phyloP scores from a whole-genome alignment of 2,888 invertebrate genomes.

The Melanchra persicariae region DNA sequence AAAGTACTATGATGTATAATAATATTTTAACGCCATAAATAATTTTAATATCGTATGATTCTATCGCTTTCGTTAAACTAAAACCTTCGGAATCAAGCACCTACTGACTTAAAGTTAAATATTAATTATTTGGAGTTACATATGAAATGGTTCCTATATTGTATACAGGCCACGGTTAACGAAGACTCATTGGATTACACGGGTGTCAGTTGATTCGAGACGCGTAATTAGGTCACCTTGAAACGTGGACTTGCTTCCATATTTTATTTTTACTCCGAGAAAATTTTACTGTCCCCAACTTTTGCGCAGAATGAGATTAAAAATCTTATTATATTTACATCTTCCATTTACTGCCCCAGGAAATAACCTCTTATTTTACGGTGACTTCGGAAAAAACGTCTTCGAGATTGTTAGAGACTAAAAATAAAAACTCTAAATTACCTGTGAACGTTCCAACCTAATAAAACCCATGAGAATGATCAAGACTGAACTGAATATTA shows the following conservation, averaged over 20 bases:
- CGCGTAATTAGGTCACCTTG: constrained; percentile 70
- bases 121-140: constrained; percentile 11
- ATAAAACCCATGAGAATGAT: constrained; percentile 7
- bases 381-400: constrained; percentile 4
- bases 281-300: constrained; percentile 39
- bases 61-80: constrained; percentile 8
- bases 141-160: constrained; percentile 23
- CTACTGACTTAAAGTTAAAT: constrained; percentile 1
- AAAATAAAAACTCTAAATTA: constrained; percentile 4
- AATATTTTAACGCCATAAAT: constrained; percentile 39
- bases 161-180: constrained; percentile 60
- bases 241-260: constrained; percentile 59
- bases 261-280: constrained; percentile 59
- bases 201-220: constrained; percentile 68
- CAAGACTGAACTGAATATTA: constrained; percentile 24
- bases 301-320: constrained; percentile 51
- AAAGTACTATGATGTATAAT: constrained; percentile 25
- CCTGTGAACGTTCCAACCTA: constrained; percentile 12
- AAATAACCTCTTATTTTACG: constrained; percentile 25
- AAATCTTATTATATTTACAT: constrained; percentile 52
- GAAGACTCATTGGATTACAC: constrained; percentile 68
- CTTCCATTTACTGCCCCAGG: constrained; percentile 30
- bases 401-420: neutral
- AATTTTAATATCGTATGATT: constrained; percentile 22
- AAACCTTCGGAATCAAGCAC: constrained; percentile 7